phyloP scores from a whole-genome alignment of 2,797 vertebrate genomes.

The Hylomyscus alleni region DNA sequence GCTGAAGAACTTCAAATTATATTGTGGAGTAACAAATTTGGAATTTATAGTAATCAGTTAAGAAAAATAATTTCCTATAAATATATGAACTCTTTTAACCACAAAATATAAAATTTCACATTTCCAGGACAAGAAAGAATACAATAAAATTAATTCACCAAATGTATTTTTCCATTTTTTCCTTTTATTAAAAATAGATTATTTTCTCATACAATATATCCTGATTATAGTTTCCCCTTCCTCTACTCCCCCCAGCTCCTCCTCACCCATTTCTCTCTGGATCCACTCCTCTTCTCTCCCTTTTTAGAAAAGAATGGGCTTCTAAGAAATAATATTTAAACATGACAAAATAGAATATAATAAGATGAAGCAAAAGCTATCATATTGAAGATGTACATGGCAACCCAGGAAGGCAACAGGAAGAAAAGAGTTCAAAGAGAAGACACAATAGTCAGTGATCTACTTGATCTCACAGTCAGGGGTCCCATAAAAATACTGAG shows the following conservation, averaged over 20 bases:
- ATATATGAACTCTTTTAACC: neutral
- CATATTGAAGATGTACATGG: neutral
- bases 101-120: slow-evolving; percentile 19
- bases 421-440: neutral
- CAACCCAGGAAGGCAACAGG: neutral
- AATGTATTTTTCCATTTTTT: neutral
- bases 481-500: neutral
- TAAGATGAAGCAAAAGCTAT: neutral
- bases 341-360: neutral
- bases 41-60: neutral
- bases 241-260: neutral
- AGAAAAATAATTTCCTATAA: neutral
- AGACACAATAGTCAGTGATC: neutral
- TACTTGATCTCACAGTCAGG: neutral
- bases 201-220: neutral
- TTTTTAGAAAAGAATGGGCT: neutral
- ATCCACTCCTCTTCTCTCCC: neutral
- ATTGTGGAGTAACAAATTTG: neutral
- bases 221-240: neutral
- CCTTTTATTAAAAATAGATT: neutral
- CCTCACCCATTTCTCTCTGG: neutral
- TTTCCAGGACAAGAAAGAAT: slow-evolving; percentile 69
- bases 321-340: neutral
- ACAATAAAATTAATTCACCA: slow-evolving; percentile 77
- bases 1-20: neutral